These are phyloP conservation scores for Xestia ashworthii DNA, from an alignment of 2,888 invertebrate genomes.

Conservation along the genomic window DNA sequence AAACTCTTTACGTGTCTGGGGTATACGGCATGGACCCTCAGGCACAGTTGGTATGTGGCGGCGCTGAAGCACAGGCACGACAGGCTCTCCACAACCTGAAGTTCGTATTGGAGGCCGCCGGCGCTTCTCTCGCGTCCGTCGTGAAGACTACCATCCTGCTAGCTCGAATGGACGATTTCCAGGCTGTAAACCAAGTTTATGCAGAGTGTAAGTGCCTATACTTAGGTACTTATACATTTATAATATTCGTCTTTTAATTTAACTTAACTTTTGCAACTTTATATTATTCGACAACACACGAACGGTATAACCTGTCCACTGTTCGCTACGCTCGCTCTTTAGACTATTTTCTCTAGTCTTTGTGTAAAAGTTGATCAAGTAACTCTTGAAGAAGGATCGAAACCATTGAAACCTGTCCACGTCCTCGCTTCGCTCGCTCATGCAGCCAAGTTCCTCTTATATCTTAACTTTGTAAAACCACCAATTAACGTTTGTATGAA, in stretches of 20 bases:
- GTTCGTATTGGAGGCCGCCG: conserved; percentile 93
- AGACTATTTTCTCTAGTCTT: no score
- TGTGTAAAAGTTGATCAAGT: no score
- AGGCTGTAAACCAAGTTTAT: conserved; percentile 95
- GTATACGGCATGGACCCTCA: conserved; percentile 94
- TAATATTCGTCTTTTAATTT: neutral
- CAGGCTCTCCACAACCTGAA: conserved; percentile 95
- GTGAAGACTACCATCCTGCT: conserved; percentile 96
- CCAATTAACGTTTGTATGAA: no score
- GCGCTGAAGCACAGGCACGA: conserved; percentile 93
- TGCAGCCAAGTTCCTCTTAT: no score
- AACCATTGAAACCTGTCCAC: no score
- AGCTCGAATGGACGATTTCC: conserved; percentile 95
- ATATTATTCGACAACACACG: conserved; percentile 22
- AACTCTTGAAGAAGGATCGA: no score
- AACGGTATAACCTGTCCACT: neutral
- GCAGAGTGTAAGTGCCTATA: conserved; percentile 92
- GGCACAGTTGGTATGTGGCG: conserved; percentile 94
- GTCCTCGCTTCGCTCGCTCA: no score
- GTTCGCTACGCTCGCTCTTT: no score
- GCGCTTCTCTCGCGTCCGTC: conserved; percentile 93
- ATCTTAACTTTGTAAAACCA: no score
- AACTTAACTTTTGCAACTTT: neutral
- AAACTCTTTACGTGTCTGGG: conserved; percentile 96
- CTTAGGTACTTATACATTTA: neutral